These are phyloP conservation scores for Trachurus trachurus DNA, from an alignment of 2,797 vertebrate genomes.

Conservation along the genomic window DNA sequence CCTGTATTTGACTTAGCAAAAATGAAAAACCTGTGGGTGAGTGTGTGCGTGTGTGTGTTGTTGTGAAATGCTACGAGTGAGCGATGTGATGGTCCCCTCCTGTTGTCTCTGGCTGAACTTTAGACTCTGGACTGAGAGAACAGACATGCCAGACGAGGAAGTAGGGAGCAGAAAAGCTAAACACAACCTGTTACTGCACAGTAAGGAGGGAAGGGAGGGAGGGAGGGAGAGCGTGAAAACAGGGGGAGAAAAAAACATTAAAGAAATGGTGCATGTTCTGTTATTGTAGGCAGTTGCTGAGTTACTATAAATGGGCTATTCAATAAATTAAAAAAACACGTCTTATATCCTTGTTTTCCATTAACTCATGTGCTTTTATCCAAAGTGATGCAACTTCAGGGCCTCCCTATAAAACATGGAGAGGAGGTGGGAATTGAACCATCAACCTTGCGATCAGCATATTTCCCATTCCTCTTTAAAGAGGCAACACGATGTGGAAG, in stretches of 20 bases:
- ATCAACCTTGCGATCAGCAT: no score
- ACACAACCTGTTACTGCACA: constrained; percentile 68
- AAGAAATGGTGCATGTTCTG: constrained; percentile 9
- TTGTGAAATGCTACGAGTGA: constrained; percentile 58
- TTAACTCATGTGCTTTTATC: no score
- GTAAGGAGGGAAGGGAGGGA: background rate
- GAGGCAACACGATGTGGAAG: background rate
- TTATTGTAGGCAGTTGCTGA: constrained; percentile 4
- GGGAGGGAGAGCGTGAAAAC: background rate
- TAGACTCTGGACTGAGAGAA: constrained; percentile 64
- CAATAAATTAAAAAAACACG: background rate
- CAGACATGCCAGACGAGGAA: constrained; percentile 61
- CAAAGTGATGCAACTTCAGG: no score
- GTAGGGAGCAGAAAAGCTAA: constrained; percentile 52
- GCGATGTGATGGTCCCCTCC: constrained; percentile 62
- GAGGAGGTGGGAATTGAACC: no score
- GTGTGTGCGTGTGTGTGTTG: constrained; percentile 14
- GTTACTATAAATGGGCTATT: background rate
- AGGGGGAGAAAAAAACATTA: constrained; percentile 1
- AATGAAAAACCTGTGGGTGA: constrained; percentile 7
- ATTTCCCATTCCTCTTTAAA: background rate
- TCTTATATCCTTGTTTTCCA: background rate
- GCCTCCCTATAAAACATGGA: no score
- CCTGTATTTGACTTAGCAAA: constrained; percentile 45
- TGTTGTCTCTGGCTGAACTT: constrained; percentile 73